Percentiles rank a stretch among this genome's conserved stretches.
Evolutionary conservation across 2,113 vertebrate genomes (phyloP).

Genomic region (Phyllostomus discolor): DNA sequence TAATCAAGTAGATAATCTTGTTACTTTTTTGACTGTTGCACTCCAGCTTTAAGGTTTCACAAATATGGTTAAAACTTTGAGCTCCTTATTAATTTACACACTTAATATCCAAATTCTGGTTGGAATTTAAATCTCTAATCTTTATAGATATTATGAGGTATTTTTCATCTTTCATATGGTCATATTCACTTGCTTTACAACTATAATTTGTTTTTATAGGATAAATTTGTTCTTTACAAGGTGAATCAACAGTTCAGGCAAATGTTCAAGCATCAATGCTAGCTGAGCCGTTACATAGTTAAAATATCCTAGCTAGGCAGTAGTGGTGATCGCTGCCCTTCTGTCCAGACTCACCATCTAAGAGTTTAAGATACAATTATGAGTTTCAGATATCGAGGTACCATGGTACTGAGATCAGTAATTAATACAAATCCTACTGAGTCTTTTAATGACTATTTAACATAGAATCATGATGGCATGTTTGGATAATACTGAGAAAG

Average conservation of each 20-base stretch:
- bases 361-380: neutral
- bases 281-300: neutral
- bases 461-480: neutral
- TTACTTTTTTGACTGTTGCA: neutral
- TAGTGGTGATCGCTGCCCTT: neutral
- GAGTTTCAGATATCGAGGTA: neutral
- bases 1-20: neutral
- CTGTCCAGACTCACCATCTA: neutral
- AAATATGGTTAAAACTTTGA: neutral
- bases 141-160: neutral
- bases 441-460: neutral
- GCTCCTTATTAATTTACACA: neutral
- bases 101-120: neutral
- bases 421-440: neutral
- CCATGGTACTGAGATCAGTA: neutral
- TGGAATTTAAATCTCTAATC: neutral
- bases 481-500: neutral
- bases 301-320: neutral
- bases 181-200: neutral
- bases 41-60: neutral
- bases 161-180: neutral
- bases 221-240: neutral
- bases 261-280: neutral
- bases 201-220: neutral
- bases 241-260: neutral